Evolutionary conservation across 2,113 vertebrate genomes (phyloP), one percentile per base, ranked within the genome.

Genomic region (Potamarius usumacintae): DNA sequence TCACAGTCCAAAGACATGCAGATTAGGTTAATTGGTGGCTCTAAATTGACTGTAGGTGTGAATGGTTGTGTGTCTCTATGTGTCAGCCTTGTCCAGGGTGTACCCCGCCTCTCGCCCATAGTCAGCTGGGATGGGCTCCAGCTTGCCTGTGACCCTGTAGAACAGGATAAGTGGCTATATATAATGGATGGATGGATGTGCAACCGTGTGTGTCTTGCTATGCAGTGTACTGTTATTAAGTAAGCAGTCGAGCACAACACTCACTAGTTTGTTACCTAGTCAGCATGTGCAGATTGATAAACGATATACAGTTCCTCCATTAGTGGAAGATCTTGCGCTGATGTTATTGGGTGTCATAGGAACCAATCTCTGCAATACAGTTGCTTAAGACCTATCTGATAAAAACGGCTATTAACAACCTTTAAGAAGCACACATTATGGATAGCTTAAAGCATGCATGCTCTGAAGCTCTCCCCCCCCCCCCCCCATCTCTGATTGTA

Each of bases 371-470:
- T 69, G 15, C 65, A 76, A 82, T 84, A 78, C 77, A 71, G 82
- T 82, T 88, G 52, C 78, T 85, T 42, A 27, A 87, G 77, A 78
- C 25, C 80, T 84, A 86, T 83, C 53, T 86, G 74, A 42, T 81
- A 48, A 22, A 65, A 85, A 79, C 80, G 25, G 69, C 84, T 87
- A 79, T 90, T 77, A 85, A 69, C 53, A 79, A 84, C 81, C 52
- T 79, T 82, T 69, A 90, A 57, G 27, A 30, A 7, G 4, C 48
- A 85, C 80, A 83, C 65, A 52, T 62, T 30, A 55, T 50, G 60
- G 57, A 71, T 83, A 18, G 15, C 50, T 50, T 58, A 9, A 22
- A 50, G 20, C 81, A 50, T 79, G 79, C 79, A 62, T n/a, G 72
- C 82, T 72, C 27, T 82, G 30, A 65, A 87, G 57, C 62, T n/a